Evolutionary conservation across 2,797 vertebrate species (phyloP), one percentile per base, ranked within the genome.

Genomic region (Chromobotia macracanthus): DNA sequence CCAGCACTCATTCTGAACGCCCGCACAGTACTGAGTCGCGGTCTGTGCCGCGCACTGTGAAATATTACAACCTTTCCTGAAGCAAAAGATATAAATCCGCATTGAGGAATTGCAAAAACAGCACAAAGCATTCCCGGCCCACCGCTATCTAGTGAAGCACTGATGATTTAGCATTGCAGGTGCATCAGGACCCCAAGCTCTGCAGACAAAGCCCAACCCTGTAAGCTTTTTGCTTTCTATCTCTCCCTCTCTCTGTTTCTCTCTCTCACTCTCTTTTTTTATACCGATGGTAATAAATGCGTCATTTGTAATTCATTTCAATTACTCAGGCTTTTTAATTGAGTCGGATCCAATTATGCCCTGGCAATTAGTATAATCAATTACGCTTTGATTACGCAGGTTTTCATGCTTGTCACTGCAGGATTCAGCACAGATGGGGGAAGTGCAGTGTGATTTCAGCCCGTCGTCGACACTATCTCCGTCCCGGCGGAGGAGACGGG

Each of bases 81-180:
- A 93, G 92, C 93, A 94, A 93, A 93, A 92, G 91, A 93, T 94
- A 94, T 94, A 94, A 93, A 94, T 94, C 92, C 92, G 89, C 89
- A 92, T 93, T 92, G 92, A 93, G 90, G 91, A 94, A 94, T 91
- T 94, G 93, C 94, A 93, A 94, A 94, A 94, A 93, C 92, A 93
- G 94, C 94, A 94, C 93, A 94, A 94, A 92, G 91, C 90, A 92
- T 92, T 93, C 89, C 89, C 91, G 89, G 90, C 89, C 91, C 80
- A 77, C 90, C 87, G 86, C 88, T 90, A 92, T 92, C 91, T 90
- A 90, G 88, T 87, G 89, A 90, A 88, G 87, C 88, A 87, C 89
- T 91, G 88, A 90, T 93, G 92, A 94, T 94, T 94, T 94, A 94
- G 90, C 91, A 89, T 92, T 93, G 92, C 92, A 91, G 93, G 92